Conservation (phyloP, 92 coral and sea anemone genomes). For the Palythoa heliodiscus region DNA sequence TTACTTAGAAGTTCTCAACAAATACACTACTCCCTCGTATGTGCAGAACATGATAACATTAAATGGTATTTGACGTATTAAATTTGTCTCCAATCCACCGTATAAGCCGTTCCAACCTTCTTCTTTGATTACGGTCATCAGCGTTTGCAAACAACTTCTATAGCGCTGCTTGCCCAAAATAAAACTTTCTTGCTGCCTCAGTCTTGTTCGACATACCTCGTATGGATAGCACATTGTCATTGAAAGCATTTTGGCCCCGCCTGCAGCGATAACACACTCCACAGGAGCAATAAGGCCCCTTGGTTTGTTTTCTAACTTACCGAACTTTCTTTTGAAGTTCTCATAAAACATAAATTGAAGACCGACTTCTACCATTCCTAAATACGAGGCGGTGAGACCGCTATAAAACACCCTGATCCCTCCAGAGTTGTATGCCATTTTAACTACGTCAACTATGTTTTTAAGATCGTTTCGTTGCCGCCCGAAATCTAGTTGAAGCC, state of each 20-base stretch:
- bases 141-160: constrained; percentile 41
- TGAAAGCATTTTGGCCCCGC: constrained; percentile 38
- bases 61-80: constrained; percentile 56
- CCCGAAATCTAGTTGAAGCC: constrained; percentile 50
- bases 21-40: constrained; percentile 50
- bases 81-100: constrained; percentile 52
- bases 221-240: constrained; percentile 56
- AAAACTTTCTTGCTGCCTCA: constrained; percentile 53
- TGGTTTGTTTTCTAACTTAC: constrained; percentile 27
- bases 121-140: constrained; percentile 36
- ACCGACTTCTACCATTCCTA: constrained; percentile 49
- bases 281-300: constrained; percentile 9
- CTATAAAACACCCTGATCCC: constrained; percentile 48
- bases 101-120: constrained; percentile 61
- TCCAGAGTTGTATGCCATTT: constrained; percentile 30
- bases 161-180: constrained; percentile 51
- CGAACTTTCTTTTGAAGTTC: constrained; percentile 38
- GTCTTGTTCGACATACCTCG: constrained; percentile 53
- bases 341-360: constrained; percentile 49
- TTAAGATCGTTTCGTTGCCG: constrained; percentile 21
- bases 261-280: constrained; percentile 20
- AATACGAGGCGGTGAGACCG: constrained; percentile 54
- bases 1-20: constrained; percentile 16
- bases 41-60: constrained; percentile 54
- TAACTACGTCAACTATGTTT: constrained; percentile 2